Conservation (phyloP, 2,113 vertebrate species). For the Myrmecobius fasciatus region DNA sequence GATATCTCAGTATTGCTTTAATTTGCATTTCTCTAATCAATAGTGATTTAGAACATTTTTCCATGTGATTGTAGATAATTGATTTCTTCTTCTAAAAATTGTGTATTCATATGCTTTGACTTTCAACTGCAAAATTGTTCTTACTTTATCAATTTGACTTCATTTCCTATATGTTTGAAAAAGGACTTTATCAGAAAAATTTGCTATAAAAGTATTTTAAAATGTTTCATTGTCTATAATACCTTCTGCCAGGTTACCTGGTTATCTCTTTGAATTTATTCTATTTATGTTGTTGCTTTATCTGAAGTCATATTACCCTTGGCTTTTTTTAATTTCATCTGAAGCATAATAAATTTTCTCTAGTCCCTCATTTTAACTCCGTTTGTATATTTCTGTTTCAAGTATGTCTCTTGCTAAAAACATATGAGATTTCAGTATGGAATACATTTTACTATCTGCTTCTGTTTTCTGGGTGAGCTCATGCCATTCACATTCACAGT, state of each 20-base stretch:
- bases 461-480: background rate
- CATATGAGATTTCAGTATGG: background rate
- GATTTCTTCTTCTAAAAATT: background rate
- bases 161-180: background rate
- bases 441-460: background rate
- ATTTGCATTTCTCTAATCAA: background rate
- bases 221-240: background rate
- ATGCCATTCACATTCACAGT: background rate
- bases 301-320: background rate
- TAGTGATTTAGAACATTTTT: background rate
- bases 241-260: background rate
- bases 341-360: background rate
- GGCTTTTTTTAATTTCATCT: background rate
- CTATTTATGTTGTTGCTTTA: background rate
- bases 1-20: background rate
- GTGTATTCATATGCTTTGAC: background rate
- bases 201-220: background rate
- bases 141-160: background rate
- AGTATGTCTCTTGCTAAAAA: background rate
- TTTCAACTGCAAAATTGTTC: background rate
- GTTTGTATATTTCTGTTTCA: background rate
- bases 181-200: background rate
- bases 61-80: background rate
- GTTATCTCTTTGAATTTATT: background rate
- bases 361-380: background rate